Base-by-base conservation (phyloP, 2,888 invertebrate genomes). In the Gryllus longicercus region DNA sequence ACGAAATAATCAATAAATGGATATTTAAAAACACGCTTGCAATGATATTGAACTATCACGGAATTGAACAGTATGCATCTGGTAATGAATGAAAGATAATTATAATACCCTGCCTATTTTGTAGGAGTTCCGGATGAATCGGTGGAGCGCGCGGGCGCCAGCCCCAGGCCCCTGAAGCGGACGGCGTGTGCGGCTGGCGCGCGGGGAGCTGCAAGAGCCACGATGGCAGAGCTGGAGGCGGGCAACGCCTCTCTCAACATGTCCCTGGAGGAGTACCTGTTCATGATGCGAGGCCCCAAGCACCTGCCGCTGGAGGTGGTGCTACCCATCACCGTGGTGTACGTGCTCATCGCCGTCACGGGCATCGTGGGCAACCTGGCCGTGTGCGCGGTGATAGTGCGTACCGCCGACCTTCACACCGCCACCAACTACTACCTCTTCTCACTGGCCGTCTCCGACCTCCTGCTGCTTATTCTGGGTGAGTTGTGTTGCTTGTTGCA, bases 351-450 rank as follows among this genome's bases (percentile, higher is more conserved):
- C 82, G 96, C 96, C 86, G 87, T 96, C 77, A 94, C 95, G 0
- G 96, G 96, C 0, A 90, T 96, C 63, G 88, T 94, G 77, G 97
- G 97, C 4, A 97, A 97, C 85, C 88, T 94, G 50, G 91, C 93
- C 5, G 96, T 96, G 11, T 96, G 96, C 85, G 90, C 94, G 75
- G 96, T 97, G 18, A 96, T 97, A 79, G 90, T 93, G 12, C 90
- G 91, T 51, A 95, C 96, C 85, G 90, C 92, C 0, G 91, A 93
- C 11, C 93, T 97, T 93, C 96, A 95, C 84, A 95, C 96, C 0
- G 94, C 96, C 0, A 97, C 97, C 0, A 97, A 97, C 86, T 97
- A 95, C 86, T 97, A 97, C 86, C 89, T 97, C 78, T 95, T 96
- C 88, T 96, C 94, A 85, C 88, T 96, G 87, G 95, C 97, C 23